These are phyloP conservation scores for Palaemon carinicauda DNA, from an alignment of 1,140 invertebrate genomes.

Conservation along the genomic window DNA sequence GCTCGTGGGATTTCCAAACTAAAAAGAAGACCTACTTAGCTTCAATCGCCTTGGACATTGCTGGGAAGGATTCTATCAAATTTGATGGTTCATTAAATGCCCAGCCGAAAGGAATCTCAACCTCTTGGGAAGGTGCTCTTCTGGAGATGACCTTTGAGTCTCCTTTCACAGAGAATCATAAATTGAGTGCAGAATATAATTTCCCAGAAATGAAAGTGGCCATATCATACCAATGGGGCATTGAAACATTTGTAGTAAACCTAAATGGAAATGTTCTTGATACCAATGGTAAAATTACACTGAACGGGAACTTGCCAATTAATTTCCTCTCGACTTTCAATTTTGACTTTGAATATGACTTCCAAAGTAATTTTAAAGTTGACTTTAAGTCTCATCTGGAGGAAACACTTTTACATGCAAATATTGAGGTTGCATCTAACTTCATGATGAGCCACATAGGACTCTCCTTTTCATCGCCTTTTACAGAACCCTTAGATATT, in stretches of 20 bases:
- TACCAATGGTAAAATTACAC: not conserved
- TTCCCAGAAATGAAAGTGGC: not conserved
- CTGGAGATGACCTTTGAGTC: constrained; percentile 17
- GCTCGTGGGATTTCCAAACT: constrained; percentile 13
- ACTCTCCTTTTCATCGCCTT: constrained; percentile 1
- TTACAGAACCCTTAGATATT: not conserved
- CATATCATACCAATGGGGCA: constrained; percentile 23
- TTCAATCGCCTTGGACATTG: not conserved
- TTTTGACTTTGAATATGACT: not conserved
- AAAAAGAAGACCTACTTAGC: not conserved
- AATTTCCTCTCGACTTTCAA: constrained; percentile 24
- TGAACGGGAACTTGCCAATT: constrained; percentile 24
- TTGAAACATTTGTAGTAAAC: constrained; percentile 26
- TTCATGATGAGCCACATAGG: constrained; percentile 7
- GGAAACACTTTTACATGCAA: not conserved
- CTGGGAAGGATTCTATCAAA: not conserved
- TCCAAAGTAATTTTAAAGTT: not conserved
- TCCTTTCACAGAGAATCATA: constrained; percentile 31
- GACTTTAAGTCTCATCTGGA: constrained; percentile 7
- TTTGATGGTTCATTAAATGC: not conserved
- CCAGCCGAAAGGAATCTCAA: not conserved
- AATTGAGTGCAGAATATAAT: constrained; percentile 14
- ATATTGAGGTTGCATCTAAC: constrained; percentile 1
- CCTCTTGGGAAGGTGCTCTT: not conserved
- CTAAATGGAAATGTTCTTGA: not conserved